These are phyloP conservation scores for Drosophila hydei DNA, from an alignment of 1,140 invertebrate genomes.

Conservation along the genomic window DNA sequence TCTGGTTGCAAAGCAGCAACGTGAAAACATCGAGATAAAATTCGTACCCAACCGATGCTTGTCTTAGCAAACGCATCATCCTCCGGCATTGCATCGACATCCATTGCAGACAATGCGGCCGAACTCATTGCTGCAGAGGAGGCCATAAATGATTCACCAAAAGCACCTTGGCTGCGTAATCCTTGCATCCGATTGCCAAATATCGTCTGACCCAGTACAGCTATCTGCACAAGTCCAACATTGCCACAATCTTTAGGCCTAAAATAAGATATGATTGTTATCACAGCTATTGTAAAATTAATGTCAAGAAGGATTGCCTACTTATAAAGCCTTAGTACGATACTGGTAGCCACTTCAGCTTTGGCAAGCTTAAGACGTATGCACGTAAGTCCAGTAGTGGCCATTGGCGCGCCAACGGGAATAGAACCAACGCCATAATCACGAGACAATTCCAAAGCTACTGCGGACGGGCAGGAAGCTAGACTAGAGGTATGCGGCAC, in stretches of 20 bases:
- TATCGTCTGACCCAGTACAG: constrained; percentile 91
- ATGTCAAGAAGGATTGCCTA: constrained; percentile 20
- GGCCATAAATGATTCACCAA: constrained; percentile 46
- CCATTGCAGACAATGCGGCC: constrained; percentile 40
- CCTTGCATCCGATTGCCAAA: constrained; percentile 81
- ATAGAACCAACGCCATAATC: constrained; percentile 86
- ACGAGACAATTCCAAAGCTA: constrained; percentile 90
- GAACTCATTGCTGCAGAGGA: constrained; percentile 42
- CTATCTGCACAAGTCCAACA: constrained; percentile 94
- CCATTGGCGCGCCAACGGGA: constrained; percentile 87
- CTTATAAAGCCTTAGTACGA: constrained; percentile 85
- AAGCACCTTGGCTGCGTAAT: constrained; percentile 41
- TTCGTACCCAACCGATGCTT: constrained; percentile 82
- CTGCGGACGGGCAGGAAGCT: constrained; percentile 95
- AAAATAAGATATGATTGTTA: constrained; percentile 84
- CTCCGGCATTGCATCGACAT: constrained; percentile 65
- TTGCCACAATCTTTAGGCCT: constrained; percentile 94
- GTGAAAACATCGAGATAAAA: constrained; percentile 77
- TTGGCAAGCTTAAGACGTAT: constrained; percentile 92
- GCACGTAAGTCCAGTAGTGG: constrained; percentile 93
- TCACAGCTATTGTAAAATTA: neutral
- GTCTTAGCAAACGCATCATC: constrained; percentile 82
- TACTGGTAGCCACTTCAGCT: constrained; percentile 90
- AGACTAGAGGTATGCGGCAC: constrained; percentile 93
- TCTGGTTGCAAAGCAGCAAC: constrained; percentile 72